Base-by-base conservation (phyloP, 2,888 invertebrate species). In the Drosophila pullipes region DNA sequence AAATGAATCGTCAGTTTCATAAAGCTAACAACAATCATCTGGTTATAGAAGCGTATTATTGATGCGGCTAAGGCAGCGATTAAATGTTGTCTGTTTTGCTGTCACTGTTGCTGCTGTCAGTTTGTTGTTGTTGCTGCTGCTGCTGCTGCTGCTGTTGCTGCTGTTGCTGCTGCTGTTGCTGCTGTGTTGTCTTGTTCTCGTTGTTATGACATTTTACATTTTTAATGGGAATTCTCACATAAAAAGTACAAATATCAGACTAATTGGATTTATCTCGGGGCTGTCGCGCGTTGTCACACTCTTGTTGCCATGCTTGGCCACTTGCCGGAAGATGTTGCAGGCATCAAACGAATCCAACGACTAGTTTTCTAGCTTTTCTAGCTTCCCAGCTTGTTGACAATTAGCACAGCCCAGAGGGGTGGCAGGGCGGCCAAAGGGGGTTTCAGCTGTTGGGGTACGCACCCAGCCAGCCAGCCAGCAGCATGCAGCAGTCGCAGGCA, bases 211-310 rank as follows among this genome's bases (percentile, higher is more conserved):
- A 89, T 89, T 88, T 83, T 87, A 90, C 89, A 86, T 87, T 89
- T 90, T 92, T 91, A 91, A 92, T 91, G 90, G 85, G 91, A 91
- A 91, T 91, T 90, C 91, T 89, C 91, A 91, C 91, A 91, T 91
- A 92, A 92, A 92, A 92, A 91, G 91, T 92, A 92, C 92, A 92
- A 93, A 93, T 93, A 92, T 92, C 92, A 87, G 92, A 91, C 92
- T 93, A 93, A 93, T 93, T 93, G 92, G 92, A 92, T 92, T 93
- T 93, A 92, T 93, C 91, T 92, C 82, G 89, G 74, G 90, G 85
- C 83, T 87, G 87, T 89, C 87, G 87, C 88, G 83, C 84, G 85
- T 87, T 87, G 87, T 88, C 87, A 87, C 87, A 90, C 87, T 89
- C 86, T 87, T 85, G 82, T 89, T 86, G 79, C 70, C 78, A 60